Evolutionary conservation across 2,888 invertebrate genomes (phyloP), one percentile per base, ranked within the genome.

Genomic region (Molorchus minor): DNA sequence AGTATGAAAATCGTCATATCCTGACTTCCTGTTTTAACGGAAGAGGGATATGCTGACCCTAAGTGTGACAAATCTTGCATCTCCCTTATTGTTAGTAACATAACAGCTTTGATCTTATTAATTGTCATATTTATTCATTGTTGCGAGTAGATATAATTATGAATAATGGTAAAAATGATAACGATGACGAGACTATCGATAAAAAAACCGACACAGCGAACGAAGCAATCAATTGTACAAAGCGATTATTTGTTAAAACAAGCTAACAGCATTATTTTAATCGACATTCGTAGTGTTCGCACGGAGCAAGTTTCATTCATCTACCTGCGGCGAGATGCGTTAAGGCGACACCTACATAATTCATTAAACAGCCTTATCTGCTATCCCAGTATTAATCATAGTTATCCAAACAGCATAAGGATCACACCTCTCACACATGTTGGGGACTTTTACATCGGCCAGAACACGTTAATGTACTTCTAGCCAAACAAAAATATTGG

Each of bases 391-490:
- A 78, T 78, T 77, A 78, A 78, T 77, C 77, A 78, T 77, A 77
- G 76, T 76, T 77, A 74, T 72, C 75, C 72, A 62, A 71, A 72
- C 70, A 75, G 76, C 75, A 75, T 71, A 74, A 70, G 72, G 71
- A 76, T 76, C 73, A 73, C 75, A 75, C 72, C 75, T 76, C 71
- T 67, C 74, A 74, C 73, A 75, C 75, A 72, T 77, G 78, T 78
- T 74, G 68, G 64, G 56, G 56, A 74, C 75, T 77, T 77, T 78
- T 77, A 73, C 70, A 62, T 64, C 62, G 70, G 66, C 67, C 64
- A 62, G 67, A 76, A 78, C 78, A 78, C 73, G 78, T 73, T 77
- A 77, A 77, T 76, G 78, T 78, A 78, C 78, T 78, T 74, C 71
- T 74, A 68, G 62, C 68, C 67, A 58, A 66, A 71, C 65, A 76